These are phyloP conservation scores for Hormaphis cornu DNA, from an alignment of 1,140 invertebrate species.

Conservation along the genomic window DNA sequence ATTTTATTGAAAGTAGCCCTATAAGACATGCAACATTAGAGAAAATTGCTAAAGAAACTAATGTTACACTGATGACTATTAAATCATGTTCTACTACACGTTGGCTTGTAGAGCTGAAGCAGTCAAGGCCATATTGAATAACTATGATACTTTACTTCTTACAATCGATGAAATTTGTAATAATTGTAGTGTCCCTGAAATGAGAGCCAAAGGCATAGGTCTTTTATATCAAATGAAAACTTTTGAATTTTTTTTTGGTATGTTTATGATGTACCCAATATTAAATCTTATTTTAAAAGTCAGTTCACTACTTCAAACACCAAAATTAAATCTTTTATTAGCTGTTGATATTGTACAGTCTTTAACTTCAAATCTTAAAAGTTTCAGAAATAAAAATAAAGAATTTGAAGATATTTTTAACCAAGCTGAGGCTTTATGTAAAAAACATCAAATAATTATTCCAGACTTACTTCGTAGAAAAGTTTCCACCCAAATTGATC, in stretches of 20 bases:
- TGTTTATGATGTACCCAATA: conserved; percentile 31
- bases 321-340: conserved; percentile 26
- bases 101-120: conserved; percentile 33
- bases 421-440: neutral
- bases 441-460: conserved; percentile 15
- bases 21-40: conserved; percentile 33
- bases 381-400: neutral
- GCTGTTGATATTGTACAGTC: conserved; percentile 23
- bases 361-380: conserved; percentile 15
- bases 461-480: conserved; percentile 9
- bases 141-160: conserved; percentile 17
- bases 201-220: conserved; percentile 22
- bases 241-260: conserved; percentile 31
- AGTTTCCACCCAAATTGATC: conserved; percentile 11
- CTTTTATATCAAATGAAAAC: conserved; percentile 32
- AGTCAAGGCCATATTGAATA: conserved; percentile 19
- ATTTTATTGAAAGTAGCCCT: conserved; percentile 34
- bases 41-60: conserved; percentile 22
- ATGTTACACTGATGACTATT: conserved; percentile 23
- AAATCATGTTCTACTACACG: conserved; percentile 32
- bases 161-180: conserved; percentile 1
- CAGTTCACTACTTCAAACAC: conserved; percentile 23
- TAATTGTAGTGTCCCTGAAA: conserved; percentile 9
- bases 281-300: conserved; percentile 31
- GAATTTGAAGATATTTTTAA: conserved; percentile 30